Evolutionary conservation across 1,140 invertebrate species (phyloP), one percentile per base, ranked within the genome.

Genomic region (Harpegnathos saltator): DNA sequence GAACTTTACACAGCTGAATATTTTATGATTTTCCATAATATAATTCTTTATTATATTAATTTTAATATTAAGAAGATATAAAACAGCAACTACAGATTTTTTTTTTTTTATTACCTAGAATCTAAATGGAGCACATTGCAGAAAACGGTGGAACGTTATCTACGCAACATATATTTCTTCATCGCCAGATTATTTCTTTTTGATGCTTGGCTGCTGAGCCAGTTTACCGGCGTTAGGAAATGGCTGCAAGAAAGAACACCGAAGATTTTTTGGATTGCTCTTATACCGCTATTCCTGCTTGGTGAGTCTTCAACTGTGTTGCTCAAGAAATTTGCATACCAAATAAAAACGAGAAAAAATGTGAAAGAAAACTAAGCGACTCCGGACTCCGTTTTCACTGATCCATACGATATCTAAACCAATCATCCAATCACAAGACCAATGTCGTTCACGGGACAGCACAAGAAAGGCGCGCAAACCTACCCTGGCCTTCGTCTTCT

Each of bases 161-260:
- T 91, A 65, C 87, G 91, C 52, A 88, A 90, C 69, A n/a, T 93
- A 33, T 94, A 94, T 68, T 75, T 94, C 17, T 77, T 91, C 80
- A 75, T 93, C 38, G 89, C 93, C 14, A 91, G 88, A 63, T 59
- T 90, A 65, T 71, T 93, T 22, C 89, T 92, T 22, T 68, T 94
- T 7, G 93, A 94, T 82, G 83, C 92, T 44, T 94, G 94, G 93
- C 15, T 94, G 52, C 66, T 94, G 26, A 94, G 92, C 72, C 89
- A 80, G 83, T 62, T 87, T 61, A 90, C 91, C 44, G 83, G 65
- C 62, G 11, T 91, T 48, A 92, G 92, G 38, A 66, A 91, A 22
- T 73, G 85, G 44, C 29, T 91, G 0, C 74, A 82, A 29, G 85
- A 87, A 33, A 90, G 88, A 52, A 85, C 87, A 29, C 77, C 72